A percentile compares a stretch with the other conserved stretches of the same genome.
Conservation (phyloP, 2,797 vertebrate species). For the Eulemur coronatus region DNA sequence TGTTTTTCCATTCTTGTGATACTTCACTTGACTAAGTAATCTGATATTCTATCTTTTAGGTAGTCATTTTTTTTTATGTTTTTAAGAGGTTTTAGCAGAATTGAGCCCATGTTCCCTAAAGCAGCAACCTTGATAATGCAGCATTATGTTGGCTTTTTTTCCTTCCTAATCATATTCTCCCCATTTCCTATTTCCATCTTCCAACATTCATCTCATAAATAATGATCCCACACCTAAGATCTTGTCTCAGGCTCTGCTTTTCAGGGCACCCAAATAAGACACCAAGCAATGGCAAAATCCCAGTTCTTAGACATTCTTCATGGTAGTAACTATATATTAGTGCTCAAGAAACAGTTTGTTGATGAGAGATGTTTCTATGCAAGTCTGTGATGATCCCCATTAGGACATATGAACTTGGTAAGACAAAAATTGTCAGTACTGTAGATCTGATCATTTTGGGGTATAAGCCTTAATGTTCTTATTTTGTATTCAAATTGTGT, state of each 20-base stretch:
- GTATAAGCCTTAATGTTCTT: not conserved
- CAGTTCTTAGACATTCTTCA: not conserved
- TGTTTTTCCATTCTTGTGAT: too few species aligned
- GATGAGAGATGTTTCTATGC: not conserved
- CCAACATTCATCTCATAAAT: not conserved
- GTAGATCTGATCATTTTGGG: not conserved
- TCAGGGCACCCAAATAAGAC: not conserved
- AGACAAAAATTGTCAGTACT: not conserved
- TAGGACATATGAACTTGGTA: not conserved
- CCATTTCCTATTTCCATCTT: not conserved
- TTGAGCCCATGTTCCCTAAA: not conserved
- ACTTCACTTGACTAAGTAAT: not conserved
- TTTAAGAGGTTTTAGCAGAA: not conserved
- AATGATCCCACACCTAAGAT: not conserved
- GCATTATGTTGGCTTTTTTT: not conserved
- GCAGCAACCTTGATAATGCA: not conserved
- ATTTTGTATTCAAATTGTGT: not conserved
- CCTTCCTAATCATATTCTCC: not conserved
- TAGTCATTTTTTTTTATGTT: not conserved
- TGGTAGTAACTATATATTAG: not conserved
- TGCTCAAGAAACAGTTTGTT: not conserved
- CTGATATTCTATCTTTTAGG: not conserved
- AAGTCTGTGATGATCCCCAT: not conserved
- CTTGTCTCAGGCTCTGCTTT: not conserved
- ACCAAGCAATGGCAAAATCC: not conserved